Conservation (phyloP, 2,113 vertebrate species). For the Eulemur rufifrons region DNA sequence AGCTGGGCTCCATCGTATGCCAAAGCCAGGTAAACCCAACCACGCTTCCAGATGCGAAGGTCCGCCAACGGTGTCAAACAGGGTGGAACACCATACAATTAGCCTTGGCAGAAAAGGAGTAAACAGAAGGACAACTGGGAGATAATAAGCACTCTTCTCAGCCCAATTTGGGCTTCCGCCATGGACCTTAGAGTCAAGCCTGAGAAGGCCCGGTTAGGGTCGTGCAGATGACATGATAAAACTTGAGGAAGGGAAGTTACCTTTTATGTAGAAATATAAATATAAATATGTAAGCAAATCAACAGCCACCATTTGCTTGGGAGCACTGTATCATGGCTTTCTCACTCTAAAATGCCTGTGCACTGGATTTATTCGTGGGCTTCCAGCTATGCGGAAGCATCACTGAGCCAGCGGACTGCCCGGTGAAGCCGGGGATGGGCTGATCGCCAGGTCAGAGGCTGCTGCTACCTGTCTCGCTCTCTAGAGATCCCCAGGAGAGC, state of each 20-base stretch:
- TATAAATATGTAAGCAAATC: background rate
- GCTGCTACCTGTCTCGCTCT: background rate
- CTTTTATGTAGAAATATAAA: background rate
- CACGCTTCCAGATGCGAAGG: accelerated
- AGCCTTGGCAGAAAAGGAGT: background rate
- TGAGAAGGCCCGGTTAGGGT: background rate
- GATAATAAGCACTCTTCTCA: background rate
- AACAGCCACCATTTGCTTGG: background rate
- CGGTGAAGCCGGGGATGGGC: accelerated
- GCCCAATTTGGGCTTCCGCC: background rate
- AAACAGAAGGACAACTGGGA: background rate
- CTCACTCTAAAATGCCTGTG: accelerated
- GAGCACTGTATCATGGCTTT: accelerated
- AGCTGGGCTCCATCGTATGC: background rate
- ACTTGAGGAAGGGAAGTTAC: background rate
- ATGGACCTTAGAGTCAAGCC: accelerated
- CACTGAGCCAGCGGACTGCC: background rate
- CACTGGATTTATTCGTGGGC: background rate
- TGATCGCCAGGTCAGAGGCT: background rate
- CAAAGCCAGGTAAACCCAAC: constrained; percentile 7
- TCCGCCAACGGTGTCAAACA: background rate
- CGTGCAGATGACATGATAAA: background rate
- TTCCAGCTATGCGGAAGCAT: background rate
- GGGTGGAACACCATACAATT: background rate
- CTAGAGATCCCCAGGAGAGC: background rate